Percentiles rank a stretch among this genome's conserved stretches.
phyloP scores from a whole-genome alignment of 2,888 invertebrate genomes.

The Mythimna ferrago region DNA sequence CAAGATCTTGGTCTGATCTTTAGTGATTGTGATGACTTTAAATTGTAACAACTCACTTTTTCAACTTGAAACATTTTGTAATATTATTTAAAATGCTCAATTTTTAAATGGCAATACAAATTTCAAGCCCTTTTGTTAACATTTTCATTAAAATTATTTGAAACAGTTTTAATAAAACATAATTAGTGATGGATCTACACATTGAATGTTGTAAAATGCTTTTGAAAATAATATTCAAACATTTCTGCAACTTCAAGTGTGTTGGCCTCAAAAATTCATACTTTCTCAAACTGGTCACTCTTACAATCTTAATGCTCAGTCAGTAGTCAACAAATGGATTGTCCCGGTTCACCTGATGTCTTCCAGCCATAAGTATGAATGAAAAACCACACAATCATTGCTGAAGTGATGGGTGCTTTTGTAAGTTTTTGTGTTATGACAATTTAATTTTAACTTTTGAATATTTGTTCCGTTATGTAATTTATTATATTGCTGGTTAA shows the following conservation, averaged over 20 bases:
- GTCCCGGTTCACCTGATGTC: constrained; percentile 65
- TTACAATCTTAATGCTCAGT: constrained; percentile 62
- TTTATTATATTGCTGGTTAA: constrained; percentile 18
- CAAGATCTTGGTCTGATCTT: neutral
- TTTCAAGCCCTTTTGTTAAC: neutral
- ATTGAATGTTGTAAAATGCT: constrained; percentile 46
- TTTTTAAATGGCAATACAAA: neutral
- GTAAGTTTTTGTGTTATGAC: constrained; percentile 77
- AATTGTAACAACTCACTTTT: neutral
- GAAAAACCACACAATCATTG: constrained; percentile 48
- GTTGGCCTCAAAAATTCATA: constrained; percentile 28
- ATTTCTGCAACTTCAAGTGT: constrained; percentile 45
- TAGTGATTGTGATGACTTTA: neutral
- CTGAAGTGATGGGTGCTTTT: constrained; percentile 57
- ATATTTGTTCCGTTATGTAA: neutral
- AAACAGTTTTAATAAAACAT: constrained; percentile 26
- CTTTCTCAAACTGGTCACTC: constrained; percentile 57
- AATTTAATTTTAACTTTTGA: constrained; percentile 63
- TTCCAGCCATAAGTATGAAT: constrained; percentile 53
- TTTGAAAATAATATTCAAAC: constrained; percentile 26
- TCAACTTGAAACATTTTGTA: neutral
- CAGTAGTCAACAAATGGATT: constrained; percentile 63
- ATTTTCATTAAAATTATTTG: constrained; percentile 37
- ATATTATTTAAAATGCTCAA: neutral
- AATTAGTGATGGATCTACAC: constrained; percentile 23